A percentile compares a stretch with the other conserved stretches of the same genome.
Evolutionary conservation across 2,888 invertebrate genomes (phyloP).

Genomic region (Dorcus parallelipipedus): DNA sequence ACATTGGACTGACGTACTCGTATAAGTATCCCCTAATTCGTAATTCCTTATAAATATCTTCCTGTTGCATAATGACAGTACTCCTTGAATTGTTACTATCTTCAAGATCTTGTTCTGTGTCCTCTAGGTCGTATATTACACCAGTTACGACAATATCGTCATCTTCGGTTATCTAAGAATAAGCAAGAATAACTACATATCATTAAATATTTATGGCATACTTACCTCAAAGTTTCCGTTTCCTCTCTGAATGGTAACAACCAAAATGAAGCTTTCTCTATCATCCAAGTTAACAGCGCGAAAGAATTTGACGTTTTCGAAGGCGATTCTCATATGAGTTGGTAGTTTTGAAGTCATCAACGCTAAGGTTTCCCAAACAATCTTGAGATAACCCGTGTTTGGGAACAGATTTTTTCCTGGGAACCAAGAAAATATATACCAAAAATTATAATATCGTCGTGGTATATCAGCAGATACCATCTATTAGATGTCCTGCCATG

Average conservation of each 20-base stretch:
- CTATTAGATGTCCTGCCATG: constrained; percentile 77
- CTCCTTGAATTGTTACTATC: no score
- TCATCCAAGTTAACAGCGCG: constrained; percentile 56
- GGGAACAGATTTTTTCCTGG: constrained; percentile 51
- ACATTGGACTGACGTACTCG: neutral
- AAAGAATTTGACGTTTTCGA: constrained; percentile 59
- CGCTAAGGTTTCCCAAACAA: constrained; percentile 56
- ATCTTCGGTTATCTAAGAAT: constrained; percentile 60
- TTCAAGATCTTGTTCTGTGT: no score
- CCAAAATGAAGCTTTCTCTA: constrained; percentile 34
- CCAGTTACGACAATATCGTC: constrained; percentile 67
- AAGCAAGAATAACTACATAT: neutral
- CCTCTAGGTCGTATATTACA: constrained; percentile 51
- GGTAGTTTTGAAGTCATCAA: constrained; percentile 42
- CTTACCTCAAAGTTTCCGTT: constrained; percentile 37
- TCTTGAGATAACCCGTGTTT: constrained; percentile 56
- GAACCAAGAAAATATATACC: constrained; percentile 1
- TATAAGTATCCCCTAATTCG: constrained; percentile 60
- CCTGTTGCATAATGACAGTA: constrained; percentile 46
- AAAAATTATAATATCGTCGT: neutral
- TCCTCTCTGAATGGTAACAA: constrained; percentile 30
- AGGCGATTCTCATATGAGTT: constrained; percentile 52
- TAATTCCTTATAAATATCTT: constrained; percentile 66
- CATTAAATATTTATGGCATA: neutral
- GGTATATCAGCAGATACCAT: constrained; percentile 56